Base-by-base conservation (phyloP, 2,888 invertebrate genomes). In the Bellardia pandia region DNA sequence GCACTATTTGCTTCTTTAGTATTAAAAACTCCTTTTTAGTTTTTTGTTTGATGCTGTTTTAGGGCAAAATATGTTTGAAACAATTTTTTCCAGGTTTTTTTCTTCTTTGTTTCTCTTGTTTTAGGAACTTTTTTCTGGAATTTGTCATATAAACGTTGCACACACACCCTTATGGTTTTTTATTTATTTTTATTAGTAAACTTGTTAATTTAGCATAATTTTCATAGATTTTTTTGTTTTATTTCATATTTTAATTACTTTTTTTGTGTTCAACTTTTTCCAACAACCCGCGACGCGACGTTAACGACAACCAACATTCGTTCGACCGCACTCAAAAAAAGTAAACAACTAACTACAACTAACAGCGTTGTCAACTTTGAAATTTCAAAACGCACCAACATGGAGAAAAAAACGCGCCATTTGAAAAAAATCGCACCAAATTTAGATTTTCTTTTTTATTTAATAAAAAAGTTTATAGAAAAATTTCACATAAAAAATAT, bases 241-340 rank as follows among this genome's bases (percentile, higher is more conserved):
- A 56, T 23, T 37, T 53, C 5, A 37, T 7, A 23, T 84, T 66
- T 72, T 72, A 72, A 84, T 78, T 45, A 53, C 64, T 30, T 56
- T 76, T 56, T 66, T 58, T 30, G 13, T 68, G 74, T 42, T 16
- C 40, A 85, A 77, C 56, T 76, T 51, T 45, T 80, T 81, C 81
- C 82, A 86, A 82, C 81, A 81, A 78, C 72, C 86, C 86, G 86
- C 81, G 72, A 86, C 86, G 86, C 81, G 72, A 86, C 74, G 62
- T 75, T 72, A 71, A 71, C 62, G 62, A 85, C 85, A 75, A 71
- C 75, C 68, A 75, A 76, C 85, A 69, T 16, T 81, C 71, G 40
- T 42, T 51, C 71, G 30, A 76, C 85, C 76, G 76, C 80, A 85
- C 80, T 80, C 62, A 71, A 76, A 80, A 78, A 71, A 66, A 80